Evolutionary conservation across 2,888 invertebrate genomes (phyloP).

Genomic region (Arrhopalites spinosus): DNA sequence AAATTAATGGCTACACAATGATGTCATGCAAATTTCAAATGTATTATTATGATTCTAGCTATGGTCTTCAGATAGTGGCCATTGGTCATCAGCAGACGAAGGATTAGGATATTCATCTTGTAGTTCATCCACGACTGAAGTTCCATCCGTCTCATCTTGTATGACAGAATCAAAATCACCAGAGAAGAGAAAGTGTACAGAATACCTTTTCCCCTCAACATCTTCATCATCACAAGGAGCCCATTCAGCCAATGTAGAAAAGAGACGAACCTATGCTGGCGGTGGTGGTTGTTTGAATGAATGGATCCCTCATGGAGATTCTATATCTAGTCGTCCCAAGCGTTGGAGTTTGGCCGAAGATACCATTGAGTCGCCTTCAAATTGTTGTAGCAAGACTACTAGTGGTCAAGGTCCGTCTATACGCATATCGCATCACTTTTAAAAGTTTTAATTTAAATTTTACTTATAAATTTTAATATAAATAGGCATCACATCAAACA

Average conservation of each 20-base stretch:
- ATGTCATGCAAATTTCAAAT: slow-evolving; percentile 3
- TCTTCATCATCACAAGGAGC: slow-evolving; percentile 18
- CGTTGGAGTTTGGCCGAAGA: slow-evolving; percentile 50
- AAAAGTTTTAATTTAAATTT: background rate
- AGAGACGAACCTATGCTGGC: slow-evolving; percentile 47
- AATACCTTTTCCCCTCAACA: slow-evolving; percentile 39
- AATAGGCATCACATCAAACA: no score
- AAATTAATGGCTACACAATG: no score
- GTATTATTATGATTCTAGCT: slow-evolving; percentile 35
- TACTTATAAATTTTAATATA: no score
- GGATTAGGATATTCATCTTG: slow-evolving; percentile 38
- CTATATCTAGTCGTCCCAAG: slow-evolving; percentile 36
- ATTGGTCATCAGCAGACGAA: slow-evolving; percentile 51
- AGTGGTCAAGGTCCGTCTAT: slow-evolving; percentile 47
- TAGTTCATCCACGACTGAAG: slow-evolving; percentile 45
- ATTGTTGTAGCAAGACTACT: slow-evolving; percentile 19
- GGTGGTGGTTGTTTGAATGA: slow-evolving; percentile 5
- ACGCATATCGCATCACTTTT: slow-evolving; percentile 45
- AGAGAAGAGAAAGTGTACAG: slow-evolving; percentile 46
- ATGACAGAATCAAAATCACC: slow-evolving; percentile 40
- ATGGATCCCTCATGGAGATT: slow-evolving; percentile 27
- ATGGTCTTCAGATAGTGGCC: slow-evolving; percentile 52
- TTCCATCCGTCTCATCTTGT: slow-evolving; percentile 28
- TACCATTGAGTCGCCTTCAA: slow-evolving; percentile 27
- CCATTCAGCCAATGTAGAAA: slow-evolving; percentile 39